A percentile compares a stretch with the other conserved stretches of the same genome.
Evolutionary conservation across 1,140 invertebrate species (phyloP).

Genomic region (Globodera ellingtonae): DNA sequence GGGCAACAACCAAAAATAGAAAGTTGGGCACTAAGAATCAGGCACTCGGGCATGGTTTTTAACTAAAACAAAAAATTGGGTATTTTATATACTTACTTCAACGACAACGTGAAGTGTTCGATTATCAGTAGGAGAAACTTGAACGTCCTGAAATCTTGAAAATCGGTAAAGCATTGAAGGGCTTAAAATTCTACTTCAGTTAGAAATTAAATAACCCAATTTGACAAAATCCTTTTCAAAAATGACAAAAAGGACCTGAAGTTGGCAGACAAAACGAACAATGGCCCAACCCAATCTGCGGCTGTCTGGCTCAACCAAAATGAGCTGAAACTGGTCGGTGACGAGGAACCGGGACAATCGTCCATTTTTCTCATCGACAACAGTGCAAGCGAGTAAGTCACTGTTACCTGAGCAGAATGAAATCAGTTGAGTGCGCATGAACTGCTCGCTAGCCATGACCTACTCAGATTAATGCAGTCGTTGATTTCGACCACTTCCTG

Average conservation of each 20-base stretch:
- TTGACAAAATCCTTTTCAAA: no score
- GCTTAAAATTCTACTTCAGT: not conserved
- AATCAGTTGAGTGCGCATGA: slow-evolving; percentile 15
- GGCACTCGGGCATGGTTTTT: no score
- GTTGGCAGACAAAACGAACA: slow-evolving; percentile 81
- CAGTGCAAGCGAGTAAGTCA: slow-evolving; percentile 92
- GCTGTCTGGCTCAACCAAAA: slow-evolving; percentile 92
- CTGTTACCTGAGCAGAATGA: slow-evolving; percentile 79
- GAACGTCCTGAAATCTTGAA: slow-evolving; percentile 70
- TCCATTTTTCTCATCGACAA: slow-evolving; percentile 81
- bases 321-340: slow-evolving; percentile 88
- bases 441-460: slow-evolving; percentile 62
- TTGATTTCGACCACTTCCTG: slow-evolving; percentile 84
- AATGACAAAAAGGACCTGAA: slow-evolving; percentile 67
- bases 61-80: not conserved
- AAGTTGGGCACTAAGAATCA: no score
- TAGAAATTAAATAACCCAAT: no score
- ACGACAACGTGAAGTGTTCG: slow-evolving; percentile 91
- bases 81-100: slow-evolving; percentile 68
- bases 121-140: slow-evolving; percentile 85
- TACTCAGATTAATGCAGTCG: slow-evolving; percentile 89
- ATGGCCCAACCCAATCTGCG: slow-evolving; percentile 92
- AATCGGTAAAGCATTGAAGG: not conserved
- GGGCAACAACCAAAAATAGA: no score
- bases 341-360: slow-evolving; percentile 80